Percentiles rank a stretch among this genome's conserved stretches.
phyloP scores from a whole-genome alignment of 2,797 vertebrate species.

The Hydrolagus colliei region DNA sequence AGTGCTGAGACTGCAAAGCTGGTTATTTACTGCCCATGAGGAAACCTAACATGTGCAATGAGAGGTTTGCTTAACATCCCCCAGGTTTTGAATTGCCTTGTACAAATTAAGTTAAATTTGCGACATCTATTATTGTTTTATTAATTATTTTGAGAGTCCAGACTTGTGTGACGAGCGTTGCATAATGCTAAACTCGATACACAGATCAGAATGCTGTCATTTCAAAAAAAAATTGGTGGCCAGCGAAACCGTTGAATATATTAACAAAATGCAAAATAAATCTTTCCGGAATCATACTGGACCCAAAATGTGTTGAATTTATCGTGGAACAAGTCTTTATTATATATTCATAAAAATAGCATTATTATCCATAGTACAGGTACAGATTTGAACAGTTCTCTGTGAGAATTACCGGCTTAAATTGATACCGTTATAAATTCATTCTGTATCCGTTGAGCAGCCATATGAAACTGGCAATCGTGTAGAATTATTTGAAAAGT shows the following conservation, averaged over 20 bases:
- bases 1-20: constrained; percentile 13
- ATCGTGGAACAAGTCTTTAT: background rate
- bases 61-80: background rate
- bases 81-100: constrained; percentile 11
- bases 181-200: background rate
- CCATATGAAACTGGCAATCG: too few species aligned
- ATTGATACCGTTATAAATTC: too few species aligned
- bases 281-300: background rate
- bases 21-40: constrained; percentile 5
- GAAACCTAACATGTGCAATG: background rate
- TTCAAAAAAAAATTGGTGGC: background rate
- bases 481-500: too few species aligned
- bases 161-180: background rate
- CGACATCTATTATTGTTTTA: background rate
- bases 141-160: background rate
- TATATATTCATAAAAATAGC: too few species aligned
- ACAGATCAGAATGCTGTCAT: background rate
- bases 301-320: background rate
- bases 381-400: too few species aligned
- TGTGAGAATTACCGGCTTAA: too few species aligned
- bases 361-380: too few species aligned
- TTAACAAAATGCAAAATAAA: background rate
- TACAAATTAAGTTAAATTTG: constrained; percentile 8
- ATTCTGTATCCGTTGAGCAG: too few species aligned
- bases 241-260: background rate